A percentile compares a stretch with the other conserved stretches of the same genome.
Evolutionary conservation across 2,797 vertebrate species (phyloP).

Genomic region (Cyprinella venusta): DNA sequence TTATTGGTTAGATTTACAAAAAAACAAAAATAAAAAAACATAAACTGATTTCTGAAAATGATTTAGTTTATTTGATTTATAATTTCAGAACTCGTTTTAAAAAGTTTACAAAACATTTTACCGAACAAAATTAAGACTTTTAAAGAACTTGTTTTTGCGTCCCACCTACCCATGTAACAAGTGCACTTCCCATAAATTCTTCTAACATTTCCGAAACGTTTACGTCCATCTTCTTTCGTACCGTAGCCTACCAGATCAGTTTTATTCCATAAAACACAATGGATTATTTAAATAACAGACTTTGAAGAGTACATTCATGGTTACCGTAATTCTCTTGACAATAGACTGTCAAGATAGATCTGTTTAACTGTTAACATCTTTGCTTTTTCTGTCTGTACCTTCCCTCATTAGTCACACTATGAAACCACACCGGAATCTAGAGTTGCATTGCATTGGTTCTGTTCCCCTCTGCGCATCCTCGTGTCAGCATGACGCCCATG

Average conservation of each 20-base stretch:
- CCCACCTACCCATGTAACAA: slow-evolving; percentile 81
- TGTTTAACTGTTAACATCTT: slow-evolving; percentile 64
- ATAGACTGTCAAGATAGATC: slow-evolving; percentile 5
- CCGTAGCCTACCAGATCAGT: slow-evolving; percentile 46
- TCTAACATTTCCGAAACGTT: slow-evolving; percentile 79
- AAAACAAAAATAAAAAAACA: background rate
- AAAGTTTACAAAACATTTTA: slow-evolving; percentile 12
- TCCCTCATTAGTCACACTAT: slow-evolving; percentile 68
- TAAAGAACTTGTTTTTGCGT: background rate
- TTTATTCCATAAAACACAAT: slow-evolving; percentile 32
- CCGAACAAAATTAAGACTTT: slow-evolving; percentile 60
- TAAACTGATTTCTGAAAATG: background rate
- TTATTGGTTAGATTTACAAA: background rate
- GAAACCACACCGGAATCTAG: slow-evolving; percentile 80
- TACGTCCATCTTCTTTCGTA: slow-evolving; percentile 72
- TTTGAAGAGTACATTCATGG: slow-evolving; percentile 25
- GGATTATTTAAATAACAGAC: slow-evolving; percentile 3
- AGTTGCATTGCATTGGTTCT: slow-evolving; percentile 64
- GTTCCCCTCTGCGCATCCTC: slow-evolving; percentile 46
- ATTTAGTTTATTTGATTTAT: background rate
- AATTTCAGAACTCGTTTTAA: background rate
- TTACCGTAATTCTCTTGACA: background rate
- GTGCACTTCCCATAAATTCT: slow-evolving; percentile 80
- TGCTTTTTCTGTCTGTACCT: slow-evolving; percentile 62
- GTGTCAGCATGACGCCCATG: slow-evolving; percentile 46